These are phyloP conservation scores for Pterocles orientalis DNA, from an alignment of 2,113 vertebrate genomes.

Conservation along the genomic window DNA sequence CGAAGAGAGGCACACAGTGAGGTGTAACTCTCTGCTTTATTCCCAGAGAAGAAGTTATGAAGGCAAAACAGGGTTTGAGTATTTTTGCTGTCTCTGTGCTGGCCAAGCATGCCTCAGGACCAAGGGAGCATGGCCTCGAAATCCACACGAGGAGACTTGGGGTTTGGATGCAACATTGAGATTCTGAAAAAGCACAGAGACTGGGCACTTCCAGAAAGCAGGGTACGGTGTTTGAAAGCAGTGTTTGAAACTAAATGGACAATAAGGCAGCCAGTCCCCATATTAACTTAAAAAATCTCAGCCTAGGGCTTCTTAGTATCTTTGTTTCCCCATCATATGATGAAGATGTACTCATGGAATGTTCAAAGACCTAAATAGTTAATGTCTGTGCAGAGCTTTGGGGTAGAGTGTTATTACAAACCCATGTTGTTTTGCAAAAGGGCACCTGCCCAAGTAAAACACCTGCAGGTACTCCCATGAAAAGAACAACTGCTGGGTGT, in stretches of 20 bases:
- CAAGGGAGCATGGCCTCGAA: not conserved
- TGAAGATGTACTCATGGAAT: not conserved
- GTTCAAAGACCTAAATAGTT: constrained; percentile 2
- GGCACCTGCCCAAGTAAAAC: constrained; percentile 45
- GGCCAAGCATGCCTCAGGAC: not conserved
- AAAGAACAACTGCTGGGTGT: constrained; percentile 38
- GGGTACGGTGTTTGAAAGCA: not conserved
- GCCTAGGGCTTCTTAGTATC: not conserved
- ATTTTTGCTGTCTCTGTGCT: not conserved
- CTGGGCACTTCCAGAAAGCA: not conserved
- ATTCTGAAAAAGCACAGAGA: not conserved
- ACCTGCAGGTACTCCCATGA: constrained; percentile 53
- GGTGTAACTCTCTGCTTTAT: not conserved
- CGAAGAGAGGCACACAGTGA: not conserved
- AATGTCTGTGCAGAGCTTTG: constrained; percentile 13
- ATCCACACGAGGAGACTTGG: not conserved
- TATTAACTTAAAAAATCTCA: not conserved
- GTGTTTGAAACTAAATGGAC: not conserved
- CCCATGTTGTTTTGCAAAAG: constrained; percentile 9
- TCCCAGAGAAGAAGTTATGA: not conserved
- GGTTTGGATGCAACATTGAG: not conserved
- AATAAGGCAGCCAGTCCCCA: not conserved
- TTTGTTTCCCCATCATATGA: not conserved
- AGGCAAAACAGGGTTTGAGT: not conserved
- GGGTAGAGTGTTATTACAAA: not conserved